Evolutionary conservation across 2,888 invertebrate species (phyloP), one percentile per base, ranked within the genome.

Genomic region (Idaea straminata): DNA sequence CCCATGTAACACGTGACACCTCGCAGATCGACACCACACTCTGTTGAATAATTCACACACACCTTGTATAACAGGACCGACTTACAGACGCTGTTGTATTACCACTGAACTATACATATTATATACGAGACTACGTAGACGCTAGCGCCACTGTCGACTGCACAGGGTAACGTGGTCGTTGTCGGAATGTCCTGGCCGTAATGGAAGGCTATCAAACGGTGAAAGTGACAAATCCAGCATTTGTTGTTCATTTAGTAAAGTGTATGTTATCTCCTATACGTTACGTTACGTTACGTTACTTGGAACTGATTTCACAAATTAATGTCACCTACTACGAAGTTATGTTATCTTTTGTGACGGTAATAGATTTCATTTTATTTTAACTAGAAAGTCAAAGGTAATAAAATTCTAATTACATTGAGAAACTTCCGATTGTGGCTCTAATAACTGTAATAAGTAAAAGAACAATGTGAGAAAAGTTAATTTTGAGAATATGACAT

Each of bases 181-280:
- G 68, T 65, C 64, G 63, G 61, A 66, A 65, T 64, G 59, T 64
- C 62, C 62, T 58, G 58, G 59, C 58, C 61, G 38, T 62, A 38
- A 47, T 62, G 47, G 62, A 25, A 61, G 61, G 64, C 58, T 65
- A 63, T 59, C 38, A 59, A 15, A 57, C 62, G 61, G 64, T 58
- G 69, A 72, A 64, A 68, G 72, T 57, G 66, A 72, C 69, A 66
- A 73, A 69, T 69, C 70, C 65, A 63, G 63, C 67, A 63, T 66
- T 71, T 47, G 47, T 47, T 47, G 47, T 47, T 70, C 71, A 71
- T 71, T 71, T 69, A 72, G 71, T 67, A 67, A 25, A 61, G 62
- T 64, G 64, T 64, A 59, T 61, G 68, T 61, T 69, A 71, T 68
- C 68, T 64, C 61, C 25, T 25, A 25, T 25, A 25, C 34, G 34